Base-by-base conservation (phyloP, 2,888 invertebrate species). In the Cheilosia grossa region DNA sequence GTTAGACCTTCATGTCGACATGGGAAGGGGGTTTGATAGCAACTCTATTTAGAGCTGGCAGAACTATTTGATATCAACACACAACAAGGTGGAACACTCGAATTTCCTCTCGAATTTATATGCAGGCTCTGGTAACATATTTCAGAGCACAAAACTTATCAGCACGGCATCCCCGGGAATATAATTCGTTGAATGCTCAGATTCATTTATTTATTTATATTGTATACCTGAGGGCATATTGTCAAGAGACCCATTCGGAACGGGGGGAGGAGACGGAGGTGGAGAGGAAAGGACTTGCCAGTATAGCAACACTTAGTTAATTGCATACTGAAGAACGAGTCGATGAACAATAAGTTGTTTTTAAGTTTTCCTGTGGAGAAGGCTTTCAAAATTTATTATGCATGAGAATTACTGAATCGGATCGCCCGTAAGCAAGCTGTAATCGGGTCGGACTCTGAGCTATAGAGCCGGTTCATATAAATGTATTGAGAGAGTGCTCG, bases 171-270 rank as follows among this genome's bases (percentile, higher is more conserved):
- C 33, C 10, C 59, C 78, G 78, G 40, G 66, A 78, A 74, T 69
- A 61, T 75, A 77, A 85, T 85, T 85, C 75, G 66, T 81, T 77
- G 80, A 70, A 80, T 83, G 75, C 72, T 77, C 75, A 72, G 75
- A 85, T 85, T 85, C 81, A 81, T 81, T 77, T 85, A 85, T 81
- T 85, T 85, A 85, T 85, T 85, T 85, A 85, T 63, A 58, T 56
- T 49, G 24, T 77, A 4, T 37, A 80, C 81, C 75, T 75, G 64
- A 64, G 80, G 80, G 74, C 80, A 80, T 85, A 80, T 70, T 85
- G 83, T 85, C 83, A 85, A 64, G 83, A 17, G 58, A 59, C n/a
- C 27, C 37, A 21, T 13, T 19, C 15, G 24, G 10, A 7, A 10
- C 13, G 0, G n/a, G 13, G 9, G 13, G 47, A 0, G 27, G 24